Evolutionary conservation across 2,888 invertebrate genomes (phyloP).

Genomic region (Anoncus sp.): DNA sequence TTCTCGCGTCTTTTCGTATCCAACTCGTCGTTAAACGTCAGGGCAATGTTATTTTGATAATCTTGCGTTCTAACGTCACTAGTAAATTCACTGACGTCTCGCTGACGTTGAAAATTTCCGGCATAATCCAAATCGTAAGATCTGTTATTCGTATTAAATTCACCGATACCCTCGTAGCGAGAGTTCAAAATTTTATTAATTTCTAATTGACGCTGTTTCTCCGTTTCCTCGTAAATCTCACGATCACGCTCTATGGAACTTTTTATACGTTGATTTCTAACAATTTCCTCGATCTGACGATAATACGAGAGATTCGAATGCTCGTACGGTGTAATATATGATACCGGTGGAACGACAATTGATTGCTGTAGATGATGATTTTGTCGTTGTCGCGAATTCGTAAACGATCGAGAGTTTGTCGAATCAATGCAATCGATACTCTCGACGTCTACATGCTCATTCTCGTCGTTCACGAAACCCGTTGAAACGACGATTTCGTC

Average conservation of each 20-base stretch:
- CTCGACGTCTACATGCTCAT: conserved; percentile 63
- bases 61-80: conserved; percentile 24
- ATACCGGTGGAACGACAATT: not conserved
- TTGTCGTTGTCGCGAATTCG: not conserved
- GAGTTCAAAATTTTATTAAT: not conserved
- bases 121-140: conserved; percentile 51
- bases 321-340: conserved; percentile 19
- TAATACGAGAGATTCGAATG: conserved; percentile 46
- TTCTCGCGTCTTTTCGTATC: conserved; percentile 3
- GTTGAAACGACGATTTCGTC: conserved; percentile 36
- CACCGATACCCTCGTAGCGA: not conserved
- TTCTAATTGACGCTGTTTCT: not conserved
- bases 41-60: conserved; percentile 2
- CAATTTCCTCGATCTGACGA: conserved; percentile 48
- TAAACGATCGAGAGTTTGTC: conserved; percentile 22
- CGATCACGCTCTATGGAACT: conserved; percentile 14
- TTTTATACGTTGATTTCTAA: conserved; percentile 38
- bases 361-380: not conserved
- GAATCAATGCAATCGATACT: conserved; percentile 51
- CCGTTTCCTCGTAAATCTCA: not conserved
- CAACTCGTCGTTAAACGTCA: conserved; percentile 37
- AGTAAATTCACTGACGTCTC: conserved; percentile 10
- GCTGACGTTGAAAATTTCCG: conserved; percentile 17
- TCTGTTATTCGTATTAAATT: conserved; percentile 10
- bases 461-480: conserved; percentile 32